Evolutionary conservation across 2,888 invertebrate species (phyloP), one percentile per base, ranked within the genome.

Genomic region (Galeruca laticollis): DNA sequence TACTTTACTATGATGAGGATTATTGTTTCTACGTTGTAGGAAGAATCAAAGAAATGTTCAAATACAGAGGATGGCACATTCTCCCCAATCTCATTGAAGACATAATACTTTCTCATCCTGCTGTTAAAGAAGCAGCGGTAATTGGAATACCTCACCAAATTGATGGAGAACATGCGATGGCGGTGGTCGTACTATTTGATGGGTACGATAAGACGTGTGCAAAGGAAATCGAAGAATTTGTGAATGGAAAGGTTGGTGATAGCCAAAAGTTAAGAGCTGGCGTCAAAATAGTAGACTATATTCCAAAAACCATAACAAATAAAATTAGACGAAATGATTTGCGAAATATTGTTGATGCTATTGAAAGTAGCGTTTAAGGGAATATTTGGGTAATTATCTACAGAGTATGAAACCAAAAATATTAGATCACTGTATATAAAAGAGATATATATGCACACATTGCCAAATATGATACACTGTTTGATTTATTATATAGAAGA

Each of bases 71-170:
- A 57, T 81, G 86, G 80, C 87, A 87, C 76, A 87, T 88, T 2
- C 89, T 94, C 6, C 96, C 96, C 15, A 93, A 95, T 0, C 94
- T 95, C 81, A 82, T 96, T 20, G 96, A 96, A 83, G 89, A 87
- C 52, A 78, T 93, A 1, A 79, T 95, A 0, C 87, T 91, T 67
- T 87, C 88, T 26, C 93, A 94, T 83, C 91, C 93, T 0, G 89
- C 88, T 21, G 88, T 97, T 0, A 83, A 88, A 20, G 94, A 95
- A 78, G 94, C 92, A 0, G 95, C 93, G 0, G 95, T 97, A 0
- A 86, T 96, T 70, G 69, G 71, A 60, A 79, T 93, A 26, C 90
- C 91, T 0, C 90, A 94, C 79, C 85, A 87, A 0, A 83, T 85
- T n/a, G 88, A 88, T 33, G 95, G 94, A 4, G 93, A 95, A 82